Percentiles rank a stretch among this genome's conserved stretches.
Evolutionary conservation across 2,888 invertebrate species (phyloP).

Genomic region (Xestia sexstrigata): DNA sequence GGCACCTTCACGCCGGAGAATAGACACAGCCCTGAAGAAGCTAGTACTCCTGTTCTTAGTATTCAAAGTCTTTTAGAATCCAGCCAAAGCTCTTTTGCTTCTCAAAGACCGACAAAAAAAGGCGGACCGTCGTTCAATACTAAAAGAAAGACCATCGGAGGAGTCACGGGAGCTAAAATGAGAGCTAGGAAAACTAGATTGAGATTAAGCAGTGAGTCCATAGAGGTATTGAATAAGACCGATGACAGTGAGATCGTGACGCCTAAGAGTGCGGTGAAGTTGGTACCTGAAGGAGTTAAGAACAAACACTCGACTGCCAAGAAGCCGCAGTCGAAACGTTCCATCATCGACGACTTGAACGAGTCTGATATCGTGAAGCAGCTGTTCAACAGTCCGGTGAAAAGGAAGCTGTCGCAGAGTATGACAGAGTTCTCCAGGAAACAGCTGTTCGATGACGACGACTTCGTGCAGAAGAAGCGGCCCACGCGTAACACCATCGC

Average conservation of each 20-base stretch:
- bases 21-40: constrained; percentile 74
- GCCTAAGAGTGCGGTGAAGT: constrained; percentile 81
- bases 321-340: constrained; percentile 86
- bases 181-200: constrained; percentile 65
- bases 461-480: constrained; percentile 57
- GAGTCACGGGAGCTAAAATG: constrained; percentile 63
- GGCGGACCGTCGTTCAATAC: constrained; percentile 46
- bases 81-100: constrained; percentile 69
- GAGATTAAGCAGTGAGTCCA: constrained; percentile 69
- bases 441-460: constrained; percentile 77
- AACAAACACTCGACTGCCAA: constrained; percentile 88
- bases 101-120: constrained; percentile 55
- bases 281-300: constrained; percentile 83
- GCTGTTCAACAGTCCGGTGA: constrained; percentile 87
- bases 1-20: constrained; percentile 81
- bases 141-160: constrained; percentile 77
- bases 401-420: constrained; percentile 87
- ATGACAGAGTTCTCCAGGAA: constrained; percentile 85
- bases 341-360: constrained; percentile 85
- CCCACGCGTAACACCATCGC: constrained; percentile 74
- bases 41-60: constrained; percentile 81
- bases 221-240: constrained; percentile 65
- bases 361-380: constrained; percentile 85
- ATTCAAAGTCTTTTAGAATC: constrained; percentile 81
- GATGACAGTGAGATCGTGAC: constrained; percentile 78